Evolutionary conservation across 2,888 invertebrate species (phyloP), one percentile per base, ranked within the genome.

Genomic region (Toxonevra muliebris): DNA sequence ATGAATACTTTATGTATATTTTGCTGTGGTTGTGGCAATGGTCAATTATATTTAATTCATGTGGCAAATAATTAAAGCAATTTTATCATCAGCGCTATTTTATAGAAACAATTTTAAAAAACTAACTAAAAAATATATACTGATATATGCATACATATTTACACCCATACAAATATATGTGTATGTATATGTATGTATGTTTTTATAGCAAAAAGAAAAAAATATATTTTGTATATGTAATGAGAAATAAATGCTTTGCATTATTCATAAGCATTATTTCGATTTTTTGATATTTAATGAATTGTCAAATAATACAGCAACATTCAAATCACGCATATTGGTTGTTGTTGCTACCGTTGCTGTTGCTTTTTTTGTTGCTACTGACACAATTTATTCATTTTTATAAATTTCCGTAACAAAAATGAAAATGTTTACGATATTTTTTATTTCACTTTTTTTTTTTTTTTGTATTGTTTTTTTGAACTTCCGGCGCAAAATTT

Each of bases 261-360:
- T 58, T 67, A 67, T 50, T 62, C 58, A 62, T 61, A 20, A 61
- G 54, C 7, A 48, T 15, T 55, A 66, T 13, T 61, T n/a, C 12
- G 41, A n/a, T 41, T 61, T 57, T 52, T 42, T 50, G n/a, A 43
- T 59, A 61, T 52, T 65, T 71, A 77, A 76, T 74, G 75, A 79
- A 74, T 73, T 68, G 69, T 63, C 42, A 42, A 61, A 68, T 68
- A 71, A 75, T 75, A 67, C 71, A 54, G 57, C 71, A 54, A 54
- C 19, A 62, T 71, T 62, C 70, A 13, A 58, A 62, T 50, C 69
- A 55, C 68, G 55, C 63, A 53, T 41, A 53, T 57, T 5, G 17
- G 13, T 20, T 5, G 12, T 20, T 61, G 30, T 40, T 52, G 61
- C 61, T 55, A 45, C 57, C 61, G 61, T 1, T 57, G 30, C 40